Base-by-base conservation (phyloP, 2,113 vertebrate genomes). In the Myrmecobius fasciatus region DNA sequence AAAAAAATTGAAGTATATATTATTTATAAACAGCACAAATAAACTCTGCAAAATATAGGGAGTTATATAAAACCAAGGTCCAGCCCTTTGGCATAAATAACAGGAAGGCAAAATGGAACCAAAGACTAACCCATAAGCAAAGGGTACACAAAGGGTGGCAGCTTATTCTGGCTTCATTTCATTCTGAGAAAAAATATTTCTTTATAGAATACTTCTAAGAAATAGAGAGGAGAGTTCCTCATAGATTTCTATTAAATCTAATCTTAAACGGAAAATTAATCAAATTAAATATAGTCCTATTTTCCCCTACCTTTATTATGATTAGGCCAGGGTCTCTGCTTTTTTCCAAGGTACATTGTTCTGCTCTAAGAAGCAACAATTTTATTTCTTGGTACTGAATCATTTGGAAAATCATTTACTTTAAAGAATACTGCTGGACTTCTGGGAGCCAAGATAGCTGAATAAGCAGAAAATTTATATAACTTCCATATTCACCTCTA, bases 181-280 rank as follows among this genome's bases (percentile, higher is more conserved):
- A 75, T 51, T 83, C 93, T 89, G 91, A 91, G 56, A 60, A 95
- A 48, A 89, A 49, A n/a, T 28, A 47, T 54, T 95, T 93, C 89
- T 54, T 94, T 43, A 0, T 53, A 52, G 26, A 60, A 75, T 92
- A 91, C 47, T 75, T 89, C 60, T 94, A 36, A 60, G 43, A 92
- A 51, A 93, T 53, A 96, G 52, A 90, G 67, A 25, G 47, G 53
- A 90, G 56, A 52, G 47, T 47, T 92, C 60, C 67, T 52, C 47
- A 48, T 83, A 11, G 92, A 92, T 47, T 47, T 93, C 90, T 83
- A 36, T 67, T 54, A 94, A 90, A 26, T 48, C 47, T 92, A 31
- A 91, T 24, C 75, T 53, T 94, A 56, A 94, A 60, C 83, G 91
- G 92, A 49, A 90, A 95, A 94, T 53, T 4, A 67, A 92, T 95